phyloP scores from a whole-genome alignment of 2,113 vertebrate genomes.

The Chamaea fasciata region DNA sequence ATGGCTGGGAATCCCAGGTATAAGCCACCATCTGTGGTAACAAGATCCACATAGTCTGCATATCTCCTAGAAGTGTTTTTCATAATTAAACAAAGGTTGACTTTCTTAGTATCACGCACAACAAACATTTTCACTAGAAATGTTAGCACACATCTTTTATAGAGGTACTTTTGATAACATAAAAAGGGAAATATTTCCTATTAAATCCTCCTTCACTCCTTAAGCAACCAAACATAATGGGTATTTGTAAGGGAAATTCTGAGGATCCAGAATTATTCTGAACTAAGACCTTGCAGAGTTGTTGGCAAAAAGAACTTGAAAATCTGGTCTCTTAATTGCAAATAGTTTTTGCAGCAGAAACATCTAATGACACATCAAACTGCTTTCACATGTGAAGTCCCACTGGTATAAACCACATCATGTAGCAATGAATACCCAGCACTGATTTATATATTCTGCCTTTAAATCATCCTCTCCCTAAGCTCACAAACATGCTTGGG shows the following conservation, averaged over 20 bases:
- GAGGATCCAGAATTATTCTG: neutral
- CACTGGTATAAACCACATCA: neutral
- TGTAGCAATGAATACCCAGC: neutral
- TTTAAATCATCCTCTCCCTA: neutral
- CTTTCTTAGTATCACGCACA: neutral
- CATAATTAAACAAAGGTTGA: neutral
- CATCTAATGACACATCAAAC: neutral
- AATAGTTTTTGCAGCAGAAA: neutral
- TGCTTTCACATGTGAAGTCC: neutral
- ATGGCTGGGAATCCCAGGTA: neutral
- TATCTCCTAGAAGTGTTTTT: neutral
- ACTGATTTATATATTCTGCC: neutral
- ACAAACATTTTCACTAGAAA: neutral
- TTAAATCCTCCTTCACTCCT: neutral
- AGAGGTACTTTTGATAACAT: neutral
- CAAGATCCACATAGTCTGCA: accelerated
- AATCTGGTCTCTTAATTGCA: neutral
- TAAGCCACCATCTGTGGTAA: neutral
- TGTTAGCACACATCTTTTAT: neutral
- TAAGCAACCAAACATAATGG: neutral
- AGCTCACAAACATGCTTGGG: neutral
- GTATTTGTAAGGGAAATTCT: neutral
- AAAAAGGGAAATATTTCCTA: neutral
- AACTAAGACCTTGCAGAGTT: neutral
- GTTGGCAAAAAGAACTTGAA: neutral